Evolutionary conservation across 2,113 vertebrate species (phyloP), one percentile per base, ranked within the genome.

Genomic region (Speoplatyrhinus poulsoni): DNA sequence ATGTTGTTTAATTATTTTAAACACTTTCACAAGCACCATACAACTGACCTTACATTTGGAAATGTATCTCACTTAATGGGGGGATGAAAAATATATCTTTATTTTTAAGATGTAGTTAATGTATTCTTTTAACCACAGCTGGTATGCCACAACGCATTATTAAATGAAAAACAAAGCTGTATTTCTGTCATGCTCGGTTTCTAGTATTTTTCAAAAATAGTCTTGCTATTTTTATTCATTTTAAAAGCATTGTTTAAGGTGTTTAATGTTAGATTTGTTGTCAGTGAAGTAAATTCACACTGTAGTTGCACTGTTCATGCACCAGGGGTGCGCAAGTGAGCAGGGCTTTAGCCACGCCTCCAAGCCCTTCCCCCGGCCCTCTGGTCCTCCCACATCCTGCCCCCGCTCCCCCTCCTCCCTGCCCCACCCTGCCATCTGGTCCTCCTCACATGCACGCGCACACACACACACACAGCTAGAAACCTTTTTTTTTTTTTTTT

Each of bases 311-410:
- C 11, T 49, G 3, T 88, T 88, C 90, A 90, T 89, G 88, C 97
- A 90, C 95, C 92, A 96, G 91, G 92, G 90, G 96, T 0, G 96
- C 93, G 97, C 97, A 99, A 94, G 95, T 92, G 97, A 98, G 93
- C 92, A 92, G 53, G 1, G 11, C 46, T 49, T 50, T 87, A 63
- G 72, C 88, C 83, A 86, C 92, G 47, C 92, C 93, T 87, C 68
- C 1, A 53, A n/a, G 0, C 77, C 91, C 47, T 73, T 92, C 92
- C 89, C 84, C 69, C 61, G 62, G 61, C 32, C 17, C 33, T 52
- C 73, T 76, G 67, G 76, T 80, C 89, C 89, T 87, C 92, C 92
- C 75, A 85, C 81, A 86, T 92, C 86, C 88, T 91, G 88, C 69
- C 59, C 49, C 77, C 70, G 62, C 62, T 69, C 69, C 72, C 77